These are phyloP conservation scores for Danio albolineatus DNA, from an alignment of 2,797 vertebrate species.

Conservation along the genomic window DNA sequence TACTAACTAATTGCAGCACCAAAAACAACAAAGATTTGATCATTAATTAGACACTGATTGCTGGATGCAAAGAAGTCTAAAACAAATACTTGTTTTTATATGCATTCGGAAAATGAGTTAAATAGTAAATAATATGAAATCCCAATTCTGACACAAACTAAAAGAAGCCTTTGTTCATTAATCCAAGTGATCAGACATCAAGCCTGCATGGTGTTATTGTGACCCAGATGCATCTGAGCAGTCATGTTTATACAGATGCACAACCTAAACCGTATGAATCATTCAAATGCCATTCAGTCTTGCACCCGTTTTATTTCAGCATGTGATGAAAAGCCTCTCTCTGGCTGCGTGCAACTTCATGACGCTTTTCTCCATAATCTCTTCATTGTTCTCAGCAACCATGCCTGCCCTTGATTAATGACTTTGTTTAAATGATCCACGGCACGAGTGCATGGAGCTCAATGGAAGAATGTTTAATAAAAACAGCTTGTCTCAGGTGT, in stretches of 20 bases:
- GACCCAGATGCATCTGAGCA: slow-evolving; percentile 17
- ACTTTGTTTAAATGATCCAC: slow-evolving; percentile 76
- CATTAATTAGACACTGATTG: background rate
- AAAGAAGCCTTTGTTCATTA: no score
- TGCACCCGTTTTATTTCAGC: slow-evolving; percentile 29
- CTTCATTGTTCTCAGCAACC: slow-evolving; percentile 66
- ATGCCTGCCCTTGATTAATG: slow-evolving; percentile 75
- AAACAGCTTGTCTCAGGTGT: slow-evolving; percentile 77
- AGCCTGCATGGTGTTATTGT: background rate
- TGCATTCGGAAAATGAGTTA: no score
- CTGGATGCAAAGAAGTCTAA: background rate
- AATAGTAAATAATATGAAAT: no score
- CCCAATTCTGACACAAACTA: no score
- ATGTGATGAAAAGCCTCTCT: slow-evolving; percentile 50
- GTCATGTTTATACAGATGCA: slow-evolving; percentile 14
- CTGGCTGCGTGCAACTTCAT: slow-evolving; percentile 52
- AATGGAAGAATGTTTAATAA: slow-evolving; percentile 82
- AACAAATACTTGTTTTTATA: no score
- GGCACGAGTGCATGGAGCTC: slow-evolving; percentile 66
- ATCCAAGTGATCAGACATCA: no score
- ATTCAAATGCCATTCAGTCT: slow-evolving; percentile 38
- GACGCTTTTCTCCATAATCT: slow-evolving; percentile 68
- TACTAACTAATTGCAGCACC: background rate
- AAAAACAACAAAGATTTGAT: background rate
- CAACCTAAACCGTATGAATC: slow-evolving; percentile 24